Percentiles rank a stretch among this genome's conserved stretches.
These are phyloP conservation scores for Magallana angulata DNA, from an alignment of 1,140 invertebrate species.

Conservation along the genomic window DNA sequence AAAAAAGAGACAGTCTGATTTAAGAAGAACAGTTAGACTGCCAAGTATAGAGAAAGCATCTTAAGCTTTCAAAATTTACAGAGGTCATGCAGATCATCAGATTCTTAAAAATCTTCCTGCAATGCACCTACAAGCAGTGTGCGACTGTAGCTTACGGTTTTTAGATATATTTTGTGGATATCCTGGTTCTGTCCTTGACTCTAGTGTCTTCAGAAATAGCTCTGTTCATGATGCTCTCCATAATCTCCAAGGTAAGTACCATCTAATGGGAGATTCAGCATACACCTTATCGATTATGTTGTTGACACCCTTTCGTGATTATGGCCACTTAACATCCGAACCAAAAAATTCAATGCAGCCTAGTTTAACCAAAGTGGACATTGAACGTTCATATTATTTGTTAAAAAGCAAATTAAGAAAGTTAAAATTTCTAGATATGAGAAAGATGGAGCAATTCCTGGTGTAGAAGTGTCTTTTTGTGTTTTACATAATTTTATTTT, in stretches of 20 bases:
- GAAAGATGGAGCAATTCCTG: constrained; percentile 30
- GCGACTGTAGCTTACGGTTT: constrained; percentile 48
- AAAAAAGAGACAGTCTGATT: too few relatives aligned
- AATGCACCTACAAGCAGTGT: constrained; percentile 57
- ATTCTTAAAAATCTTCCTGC: not conserved
- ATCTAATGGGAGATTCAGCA: constrained; percentile 23
- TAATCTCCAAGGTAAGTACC: not conserved
- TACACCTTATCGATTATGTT: not conserved
- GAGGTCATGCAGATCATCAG: too few relatives aligned
- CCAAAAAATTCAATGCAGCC: too few relatives aligned
- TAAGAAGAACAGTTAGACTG: too few relatives aligned
- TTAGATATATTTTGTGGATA: constrained; percentile 54
- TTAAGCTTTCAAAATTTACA: too few relatives aligned
- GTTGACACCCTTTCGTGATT: constrained; percentile 23
- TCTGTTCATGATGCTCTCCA: constrained; percentile 1
- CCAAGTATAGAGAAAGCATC: too few relatives aligned
- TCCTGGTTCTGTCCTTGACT: constrained; percentile 56
- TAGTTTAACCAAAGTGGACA: too few relatives aligned
- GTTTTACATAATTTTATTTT: too few relatives aligned
- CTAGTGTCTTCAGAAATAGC: constrained; percentile 54
- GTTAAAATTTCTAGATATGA: too few relatives aligned
- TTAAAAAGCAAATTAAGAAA: too few relatives aligned
- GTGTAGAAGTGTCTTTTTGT: not conserved
- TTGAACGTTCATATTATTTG: too few relatives aligned
- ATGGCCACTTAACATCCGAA: too few relatives aligned